These are phyloP conservation scores for Nycticorax nycticorax DNA, from an alignment of 2,113 vertebrate species.

Conservation along the genomic window DNA sequence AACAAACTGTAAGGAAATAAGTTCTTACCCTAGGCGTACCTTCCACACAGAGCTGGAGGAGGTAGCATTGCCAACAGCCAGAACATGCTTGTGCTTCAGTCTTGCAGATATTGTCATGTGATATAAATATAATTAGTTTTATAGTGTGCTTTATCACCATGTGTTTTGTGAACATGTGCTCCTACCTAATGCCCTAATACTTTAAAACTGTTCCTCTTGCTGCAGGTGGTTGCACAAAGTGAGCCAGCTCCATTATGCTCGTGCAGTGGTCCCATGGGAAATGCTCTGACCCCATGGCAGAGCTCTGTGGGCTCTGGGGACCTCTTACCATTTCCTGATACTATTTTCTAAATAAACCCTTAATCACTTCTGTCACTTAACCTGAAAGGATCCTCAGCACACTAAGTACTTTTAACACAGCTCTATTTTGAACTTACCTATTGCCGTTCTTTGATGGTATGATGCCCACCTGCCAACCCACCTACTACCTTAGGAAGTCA, in stretches of 20 bases:
- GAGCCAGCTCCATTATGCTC: background rate
- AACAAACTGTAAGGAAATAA: background rate
- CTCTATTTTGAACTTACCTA: background rate
- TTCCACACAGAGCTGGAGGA: background rate
- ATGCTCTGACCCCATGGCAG: background rate
- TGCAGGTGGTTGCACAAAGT: rapidly evolving
- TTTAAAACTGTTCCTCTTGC: background rate
- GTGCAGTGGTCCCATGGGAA: background rate
- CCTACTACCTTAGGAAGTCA: background rate
- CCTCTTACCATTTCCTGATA: background rate
- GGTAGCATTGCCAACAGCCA: rapidly evolving
- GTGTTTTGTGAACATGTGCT: background rate
- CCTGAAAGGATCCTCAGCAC: background rate
- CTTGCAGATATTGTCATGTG: rapidly evolving
- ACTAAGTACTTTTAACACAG: background rate
- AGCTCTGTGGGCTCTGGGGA: background rate
- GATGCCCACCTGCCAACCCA: background rate
- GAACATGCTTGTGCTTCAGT: rapidly evolving
- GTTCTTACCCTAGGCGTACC: background rate
- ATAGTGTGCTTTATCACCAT: rapidly evolving
- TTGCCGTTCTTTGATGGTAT: rapidly evolving
- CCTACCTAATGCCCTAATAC: rapidly evolving
- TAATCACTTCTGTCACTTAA: background rate
- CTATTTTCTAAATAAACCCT: background rate
- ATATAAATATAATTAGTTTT: rapidly evolving